These are phyloP conservation scores for Poeciliopsis turneri DNA, from an alignment of 2,797 vertebrate genomes.

Conservation along the genomic window DNA sequence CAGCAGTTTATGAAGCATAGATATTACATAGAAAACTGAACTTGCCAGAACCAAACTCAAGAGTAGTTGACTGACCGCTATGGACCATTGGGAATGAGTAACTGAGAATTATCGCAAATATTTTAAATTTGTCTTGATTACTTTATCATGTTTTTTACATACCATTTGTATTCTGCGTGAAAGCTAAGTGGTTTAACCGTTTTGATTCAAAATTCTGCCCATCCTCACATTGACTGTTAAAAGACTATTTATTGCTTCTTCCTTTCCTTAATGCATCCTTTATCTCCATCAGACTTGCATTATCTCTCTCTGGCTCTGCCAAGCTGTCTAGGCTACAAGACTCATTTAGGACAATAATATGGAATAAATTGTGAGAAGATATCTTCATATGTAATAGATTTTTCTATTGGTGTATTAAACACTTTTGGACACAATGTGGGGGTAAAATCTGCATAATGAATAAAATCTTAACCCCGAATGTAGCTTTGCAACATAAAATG, in stretches of 20 bases:
- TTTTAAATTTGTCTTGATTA: constrained; percentile 14
- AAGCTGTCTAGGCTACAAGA: constrained; percentile 7
- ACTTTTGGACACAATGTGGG: background rate
- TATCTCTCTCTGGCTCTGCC: background rate
- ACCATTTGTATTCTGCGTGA: constrained; percentile 3
- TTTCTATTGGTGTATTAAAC: background rate
- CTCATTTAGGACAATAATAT: constrained; percentile 9
- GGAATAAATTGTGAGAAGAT: background rate
- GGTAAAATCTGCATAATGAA: background rate
- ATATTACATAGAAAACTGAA: background rate
- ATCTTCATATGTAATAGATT: constrained; percentile 7
- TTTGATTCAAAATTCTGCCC: constrained; percentile 31
- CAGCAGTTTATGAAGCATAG: background rate
- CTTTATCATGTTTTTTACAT: background rate
- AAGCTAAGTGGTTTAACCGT: background rate
- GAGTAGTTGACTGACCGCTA: background rate
- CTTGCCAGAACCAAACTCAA: background rate
- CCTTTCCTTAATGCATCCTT: background rate
- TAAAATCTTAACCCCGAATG: background rate
- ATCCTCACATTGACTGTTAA: constrained; percentile 13
- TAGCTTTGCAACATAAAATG: background rate
- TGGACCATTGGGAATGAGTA: background rate
- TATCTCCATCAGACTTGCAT: constrained; percentile 24
- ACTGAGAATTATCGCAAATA: background rate
- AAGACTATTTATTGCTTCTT: constrained; percentile 15